Percentiles rank a stretch among this genome's conserved stretches.
These are phyloP conservation scores for Imbricaverruca yamaguchii DNA, from an alignment of 2,888 invertebrate species.

Conservation along the genomic window DNA sequence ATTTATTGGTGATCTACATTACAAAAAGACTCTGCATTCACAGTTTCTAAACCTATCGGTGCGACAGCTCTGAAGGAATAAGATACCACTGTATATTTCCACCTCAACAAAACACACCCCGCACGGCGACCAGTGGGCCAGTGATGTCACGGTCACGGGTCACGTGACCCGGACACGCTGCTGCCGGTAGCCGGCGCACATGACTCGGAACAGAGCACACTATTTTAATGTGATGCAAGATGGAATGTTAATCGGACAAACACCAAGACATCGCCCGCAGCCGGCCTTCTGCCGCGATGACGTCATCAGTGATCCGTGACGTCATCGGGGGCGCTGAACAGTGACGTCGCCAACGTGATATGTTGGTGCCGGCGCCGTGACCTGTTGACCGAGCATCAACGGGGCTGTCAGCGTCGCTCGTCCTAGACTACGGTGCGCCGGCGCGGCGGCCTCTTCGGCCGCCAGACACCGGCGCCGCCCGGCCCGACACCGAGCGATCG, in stretches of 20 bases:
- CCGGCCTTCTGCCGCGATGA: background rate
- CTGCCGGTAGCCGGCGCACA: background rate
- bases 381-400: background rate
- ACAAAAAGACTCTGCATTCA: background rate
- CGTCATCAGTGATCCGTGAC: background rate
- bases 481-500: background rate
- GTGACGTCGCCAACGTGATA: background rate
- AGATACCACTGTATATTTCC: background rate
- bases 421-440: background rate
- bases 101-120: background rate
- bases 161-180: background rate
- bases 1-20: constrained; percentile 21
- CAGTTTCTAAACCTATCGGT: constrained; percentile 1
- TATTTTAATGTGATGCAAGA: background rate
- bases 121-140: background rate
- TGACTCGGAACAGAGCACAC: constrained; percentile 1
- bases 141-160: background rate
- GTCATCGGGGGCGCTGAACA: background rate
- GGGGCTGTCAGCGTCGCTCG: background rate
- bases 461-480: no score
- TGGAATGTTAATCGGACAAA: constrained; percentile 16
- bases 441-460: background rate
- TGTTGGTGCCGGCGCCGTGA: background rate
- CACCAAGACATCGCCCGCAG: background rate
- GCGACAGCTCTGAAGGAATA: constrained; percentile 8